Evolutionary conservation across 2,113 vertebrate genomes (phyloP).

Genomic region (Psittacula cyanocephala): DNA sequence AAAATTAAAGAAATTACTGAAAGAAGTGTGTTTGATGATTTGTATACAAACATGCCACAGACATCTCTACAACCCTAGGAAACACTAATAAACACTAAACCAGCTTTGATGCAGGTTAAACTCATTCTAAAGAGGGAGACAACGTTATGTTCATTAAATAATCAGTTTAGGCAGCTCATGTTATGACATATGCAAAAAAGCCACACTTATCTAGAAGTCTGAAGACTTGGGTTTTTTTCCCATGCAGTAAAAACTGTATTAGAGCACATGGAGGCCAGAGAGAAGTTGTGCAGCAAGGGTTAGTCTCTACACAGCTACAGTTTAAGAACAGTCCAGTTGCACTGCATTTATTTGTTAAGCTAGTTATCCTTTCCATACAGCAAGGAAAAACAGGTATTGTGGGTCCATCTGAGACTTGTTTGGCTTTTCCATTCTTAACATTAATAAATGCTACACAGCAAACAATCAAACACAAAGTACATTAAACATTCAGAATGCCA

Average conservation of each 20-base stretch:
- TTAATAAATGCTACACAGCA: conserved; percentile 29
- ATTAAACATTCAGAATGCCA: conserved; percentile 45
- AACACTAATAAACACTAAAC: conserved; percentile 45
- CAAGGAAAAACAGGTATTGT: conserved; percentile 26
- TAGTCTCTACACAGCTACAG: conserved; percentile 25
- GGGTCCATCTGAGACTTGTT: conserved; percentile 13
- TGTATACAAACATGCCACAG: conserved; percentile 56
- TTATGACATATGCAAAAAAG: conserved; percentile 38
- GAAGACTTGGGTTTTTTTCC: neutral
- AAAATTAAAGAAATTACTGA: neutral
- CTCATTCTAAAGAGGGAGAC: conserved; percentile 19
- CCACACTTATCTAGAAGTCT: neutral
- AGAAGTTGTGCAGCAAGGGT: neutral
- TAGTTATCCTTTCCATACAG: conserved; percentile 14
- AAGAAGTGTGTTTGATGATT: conserved; percentile 43
- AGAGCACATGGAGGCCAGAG: conserved; percentile 7
- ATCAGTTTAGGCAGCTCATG: conserved; percentile 22
- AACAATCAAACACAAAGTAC: conserved; percentile 58
- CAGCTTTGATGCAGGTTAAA: conserved; percentile 34
- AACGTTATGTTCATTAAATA: conserved; percentile 25
- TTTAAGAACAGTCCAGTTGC: conserved; percentile 13
- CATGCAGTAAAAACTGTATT: conserved; percentile 20
- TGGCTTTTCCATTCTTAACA: conserved; percentile 53
- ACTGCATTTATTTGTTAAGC: neutral
- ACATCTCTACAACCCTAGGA: conserved; percentile 55